Percentiles rank a stretch among this genome's conserved stretches.
phyloP scores from a whole-genome alignment of 2,888 invertebrate species.

The Nezara viridula region DNA sequence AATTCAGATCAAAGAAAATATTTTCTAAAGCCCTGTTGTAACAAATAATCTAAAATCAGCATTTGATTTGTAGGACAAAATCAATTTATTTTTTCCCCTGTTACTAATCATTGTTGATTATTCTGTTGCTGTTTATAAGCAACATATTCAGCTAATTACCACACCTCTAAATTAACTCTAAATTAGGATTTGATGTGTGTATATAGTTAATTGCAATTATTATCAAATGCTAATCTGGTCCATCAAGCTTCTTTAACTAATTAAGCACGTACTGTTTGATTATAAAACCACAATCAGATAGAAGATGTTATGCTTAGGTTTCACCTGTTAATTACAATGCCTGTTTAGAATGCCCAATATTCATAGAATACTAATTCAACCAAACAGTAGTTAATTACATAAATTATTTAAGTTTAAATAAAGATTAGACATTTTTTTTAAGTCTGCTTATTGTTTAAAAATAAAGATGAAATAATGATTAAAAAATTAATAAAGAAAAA shows the following conservation, averaged over 20 bases:
- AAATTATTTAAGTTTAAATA: background rate
- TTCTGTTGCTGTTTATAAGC: constrained; percentile 18
- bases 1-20: background rate
- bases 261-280: constrained; percentile 17
- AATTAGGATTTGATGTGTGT: constrained; percentile 36
- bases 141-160: constrained; percentile 39
- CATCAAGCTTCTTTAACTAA: constrained; percentile 34
- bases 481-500: too few species aligned
- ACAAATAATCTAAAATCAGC: background rate
- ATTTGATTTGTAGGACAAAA: background rate
- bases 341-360: background rate
- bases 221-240: constrained; percentile 35
- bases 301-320: constrained; percentile 27
- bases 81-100: background rate
- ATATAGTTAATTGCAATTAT: constrained; percentile 40
- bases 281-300: constrained; percentile 31
- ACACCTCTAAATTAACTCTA: constrained; percentile 3
- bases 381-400: background rate
- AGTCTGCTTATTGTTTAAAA: background rate
- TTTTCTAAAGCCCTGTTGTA: background rate
- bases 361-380: constrained; percentile 5
- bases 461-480: background rate
- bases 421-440: background rate
- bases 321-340: background rate
- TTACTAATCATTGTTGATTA: constrained; percentile 36